Evolutionary conservation across 2,888 invertebrate genomes (phyloP).

Genomic region (Lasius fuliginosus): DNA sequence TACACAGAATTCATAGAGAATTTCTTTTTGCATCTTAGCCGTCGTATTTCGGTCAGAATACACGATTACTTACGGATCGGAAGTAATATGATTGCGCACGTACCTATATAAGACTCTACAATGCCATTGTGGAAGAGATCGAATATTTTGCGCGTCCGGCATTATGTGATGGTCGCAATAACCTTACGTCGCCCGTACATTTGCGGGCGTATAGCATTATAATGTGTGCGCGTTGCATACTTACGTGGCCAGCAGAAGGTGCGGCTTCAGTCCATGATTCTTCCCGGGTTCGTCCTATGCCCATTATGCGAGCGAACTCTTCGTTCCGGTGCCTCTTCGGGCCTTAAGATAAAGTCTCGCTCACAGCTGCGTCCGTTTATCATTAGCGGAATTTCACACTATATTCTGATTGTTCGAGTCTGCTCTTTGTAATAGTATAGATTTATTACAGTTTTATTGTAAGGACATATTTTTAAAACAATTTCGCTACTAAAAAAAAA

Average conservation of each 20-base stretch:
- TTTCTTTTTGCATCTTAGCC: neutral
- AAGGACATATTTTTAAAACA: neutral
- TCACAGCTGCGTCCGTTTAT: slow-evolving; percentile 72
- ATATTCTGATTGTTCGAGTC: neutral
- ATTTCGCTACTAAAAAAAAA: neutral
- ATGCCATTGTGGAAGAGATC: slow-evolving; percentile 63
- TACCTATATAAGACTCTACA: neutral
- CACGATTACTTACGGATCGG: slow-evolving; percentile 9
- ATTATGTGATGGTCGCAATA: slow-evolving; percentile 82
- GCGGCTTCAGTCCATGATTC: slow-evolving; percentile 83
- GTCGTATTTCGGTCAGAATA: neutral
- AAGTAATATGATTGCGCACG: slow-evolving; percentile 8
- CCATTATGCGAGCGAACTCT: slow-evolving; percentile 79
- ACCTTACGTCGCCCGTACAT: slow-evolving; percentile 76
- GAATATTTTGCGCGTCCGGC: slow-evolving; percentile 55
- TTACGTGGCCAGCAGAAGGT: slow-evolving; percentile 79
- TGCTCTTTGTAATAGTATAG: neutral
- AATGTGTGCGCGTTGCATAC: slow-evolving; percentile 77
- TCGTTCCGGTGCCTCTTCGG: slow-evolving; percentile 68
- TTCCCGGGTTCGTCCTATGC: slow-evolving; percentile 80
- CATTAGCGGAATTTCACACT: slow-evolving; percentile 19
- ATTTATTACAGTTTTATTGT: neutral
- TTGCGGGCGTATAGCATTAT: slow-evolving; percentile 81
- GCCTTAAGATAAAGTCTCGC: slow-evolving; percentile 75
- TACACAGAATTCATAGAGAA: neutral